Base-by-base conservation (phyloP, 2,113 vertebrate genomes). In the Trematocara variabile region DNA sequence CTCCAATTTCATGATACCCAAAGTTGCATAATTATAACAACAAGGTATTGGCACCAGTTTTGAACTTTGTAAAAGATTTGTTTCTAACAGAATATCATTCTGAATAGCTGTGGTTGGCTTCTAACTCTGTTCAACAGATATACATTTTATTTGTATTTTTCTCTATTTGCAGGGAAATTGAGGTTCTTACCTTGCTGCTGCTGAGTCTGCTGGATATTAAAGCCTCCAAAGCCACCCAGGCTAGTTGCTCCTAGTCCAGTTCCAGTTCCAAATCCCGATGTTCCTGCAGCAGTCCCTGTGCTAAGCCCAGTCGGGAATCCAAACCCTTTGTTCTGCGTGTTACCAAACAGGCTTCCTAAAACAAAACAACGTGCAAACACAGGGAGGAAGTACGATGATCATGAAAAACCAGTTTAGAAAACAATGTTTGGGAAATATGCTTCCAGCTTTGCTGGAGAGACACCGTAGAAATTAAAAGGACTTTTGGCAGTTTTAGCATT, bases 261-360 rank as follows among this genome's bases (percentile, higher is more conserved):
- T 60, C 56, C 56, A 87, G 97, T n/a, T 34, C 56, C 56, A 88
- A 99, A 97, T 70, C 97, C 98, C 10, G 97, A 95, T 22, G 91
- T 10, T 77, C 96, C 96, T 30, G 97, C 82, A 79, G 96, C 95
- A 0, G 97, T 78, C 3, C 89, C 93, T 16, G 98, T 77, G 39
- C 98, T 98, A 83, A 99, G 98, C 55, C 96, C 96, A 54, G 97
- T 95, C 4, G 97, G 96, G 91, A 99, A 99, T 83, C 98, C 98
- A 95, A 99, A 99, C 8, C 97, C 97, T 96, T 99, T 99, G 93
- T 97, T 99, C 94, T 98, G 98, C 8, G 97, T 96, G 93, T 93
- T 96, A 84, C 97, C 97, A 46, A 99, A 99, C 44, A 99, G 95
- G 28, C 98, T 96, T 95, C 95, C 87, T 96, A 84, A 60, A 92